Conservation (phyloP, 1,140 invertebrate genomes). For the Pectinophora gossypiella region DNA sequence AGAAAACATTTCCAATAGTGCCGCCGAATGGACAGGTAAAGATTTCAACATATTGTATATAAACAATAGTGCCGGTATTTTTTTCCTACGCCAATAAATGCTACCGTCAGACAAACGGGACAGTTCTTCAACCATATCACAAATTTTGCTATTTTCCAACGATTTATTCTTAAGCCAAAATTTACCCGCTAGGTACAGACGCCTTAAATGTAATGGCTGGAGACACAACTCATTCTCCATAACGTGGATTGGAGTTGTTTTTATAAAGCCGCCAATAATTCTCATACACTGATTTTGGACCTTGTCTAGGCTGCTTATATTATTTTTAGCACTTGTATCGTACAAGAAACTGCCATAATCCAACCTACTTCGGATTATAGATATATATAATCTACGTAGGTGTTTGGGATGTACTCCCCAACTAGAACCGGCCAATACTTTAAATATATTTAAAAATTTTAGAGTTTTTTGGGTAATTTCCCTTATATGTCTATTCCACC, state of each 20-base stretch:
- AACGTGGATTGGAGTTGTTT: neutral
- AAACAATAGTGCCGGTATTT: neutral
- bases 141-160: neutral
- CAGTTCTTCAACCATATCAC: neutral
- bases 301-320: neutral
- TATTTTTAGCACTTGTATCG: neutral
- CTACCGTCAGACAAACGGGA: neutral
- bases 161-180: constrained; percentile 3
- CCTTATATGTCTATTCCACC: constrained; percentile 1
- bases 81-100: neutral
- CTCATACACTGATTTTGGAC: neutral
- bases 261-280: neutral
- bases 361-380: neutral
- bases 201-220: neutral
- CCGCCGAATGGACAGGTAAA: neutral
- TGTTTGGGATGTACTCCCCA: constrained; percentile 4
- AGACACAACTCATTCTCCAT: constrained; percentile 1
- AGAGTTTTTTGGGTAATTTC: neutral
- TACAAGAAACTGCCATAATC: neutral
- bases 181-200: neutral
- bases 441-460: constrained; percentile 6
- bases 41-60: neutral
- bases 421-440: neutral
- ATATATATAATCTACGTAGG: neutral
- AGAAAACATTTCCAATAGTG: neutral